Conservation (phyloP, 2,113 vertebrate species). For the Anhinga anhinga region DNA sequence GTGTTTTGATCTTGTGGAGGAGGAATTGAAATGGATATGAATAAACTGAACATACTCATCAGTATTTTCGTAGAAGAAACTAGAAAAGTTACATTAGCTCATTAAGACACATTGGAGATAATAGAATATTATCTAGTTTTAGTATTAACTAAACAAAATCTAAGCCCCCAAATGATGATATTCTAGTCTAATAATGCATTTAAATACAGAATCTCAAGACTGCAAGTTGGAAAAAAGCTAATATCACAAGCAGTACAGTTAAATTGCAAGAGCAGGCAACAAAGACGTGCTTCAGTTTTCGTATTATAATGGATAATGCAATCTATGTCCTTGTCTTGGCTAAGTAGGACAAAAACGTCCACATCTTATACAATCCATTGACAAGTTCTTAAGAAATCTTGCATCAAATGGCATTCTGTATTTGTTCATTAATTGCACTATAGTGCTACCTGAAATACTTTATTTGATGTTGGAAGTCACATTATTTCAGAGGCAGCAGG, state of each 20-base stretch:
- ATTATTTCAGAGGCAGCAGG: neutral
- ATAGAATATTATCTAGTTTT: neutral
- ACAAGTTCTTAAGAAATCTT: neutral
- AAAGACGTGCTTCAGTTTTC: constrained; percentile 1
- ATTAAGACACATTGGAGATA: neutral
- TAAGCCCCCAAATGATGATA: neutral
- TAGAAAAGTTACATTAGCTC: neutral
- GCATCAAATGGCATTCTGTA: neutral
- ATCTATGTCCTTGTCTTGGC: neutral
- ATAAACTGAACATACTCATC: neutral
- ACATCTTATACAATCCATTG: neutral
- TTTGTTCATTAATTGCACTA: neutral
- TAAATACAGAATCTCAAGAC: neutral
- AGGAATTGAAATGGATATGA: neutral
- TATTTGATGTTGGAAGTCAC: neutral
- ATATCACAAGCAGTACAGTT: neutral
- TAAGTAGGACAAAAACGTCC: constrained; percentile 16
- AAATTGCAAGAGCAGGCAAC: neutral
- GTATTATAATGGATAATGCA: neutral
- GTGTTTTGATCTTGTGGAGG: neutral
- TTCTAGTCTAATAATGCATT: neutral
- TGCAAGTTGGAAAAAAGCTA: neutral
- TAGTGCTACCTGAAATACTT: neutral
- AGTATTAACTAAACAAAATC: neutral
- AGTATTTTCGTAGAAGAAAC: neutral